Base-by-base conservation (phyloP, 1,140 invertebrate genomes). In the Drosophila leontia region DNA sequence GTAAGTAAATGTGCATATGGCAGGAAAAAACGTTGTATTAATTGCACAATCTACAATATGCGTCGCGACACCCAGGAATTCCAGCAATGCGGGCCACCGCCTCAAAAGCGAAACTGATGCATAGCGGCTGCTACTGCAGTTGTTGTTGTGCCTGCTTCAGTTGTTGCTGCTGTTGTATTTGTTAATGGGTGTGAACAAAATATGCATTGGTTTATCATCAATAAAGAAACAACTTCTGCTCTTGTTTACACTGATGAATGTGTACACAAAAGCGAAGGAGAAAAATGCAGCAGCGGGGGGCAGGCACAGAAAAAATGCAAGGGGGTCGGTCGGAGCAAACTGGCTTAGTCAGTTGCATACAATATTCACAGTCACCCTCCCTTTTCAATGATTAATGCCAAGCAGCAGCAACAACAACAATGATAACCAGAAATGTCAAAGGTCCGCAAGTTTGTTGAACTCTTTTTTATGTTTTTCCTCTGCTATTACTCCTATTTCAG, bases 131-230 rank as follows among this genome's bases (percentile, higher is more conserved):
- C 51, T 55, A 23, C 17, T 9, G n/a, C 48, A 48, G 50, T 19
- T 42, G 61, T 41, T 62, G 56, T 45, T 78, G 60, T 44, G 67
- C 42, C 34, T 60, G 51, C 57, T 67, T 58, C 50, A 65, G 65
- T 63, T 51, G 60, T 48, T 44, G 68, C 47, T 82, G 58, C 48
- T 69, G 65, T 44, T 78, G 67, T 58, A 72, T 65, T 77, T 74
- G 65, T 87, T 88, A 87, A 88, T 87, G 84, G 80, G 84, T 80
- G 84, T 87, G 84, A 84, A 88, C 78, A 81, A 88, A 78, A 80
- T 81, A 90, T 88, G 84, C 85, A 75, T 90, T 84, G 84, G 67
- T 88, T 88, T 88, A 87, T 90, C 84, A 88, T 75, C 76, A 78
- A 58, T 67, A 67, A 77, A 84, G 70, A 74, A 74, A 74, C 70